Percentiles rank a stretch among this genome's conserved stretches.
Evolutionary conservation across 2,113 vertebrate genomes (phyloP).

Genomic region (Xiphophorus maculatus): DNA sequence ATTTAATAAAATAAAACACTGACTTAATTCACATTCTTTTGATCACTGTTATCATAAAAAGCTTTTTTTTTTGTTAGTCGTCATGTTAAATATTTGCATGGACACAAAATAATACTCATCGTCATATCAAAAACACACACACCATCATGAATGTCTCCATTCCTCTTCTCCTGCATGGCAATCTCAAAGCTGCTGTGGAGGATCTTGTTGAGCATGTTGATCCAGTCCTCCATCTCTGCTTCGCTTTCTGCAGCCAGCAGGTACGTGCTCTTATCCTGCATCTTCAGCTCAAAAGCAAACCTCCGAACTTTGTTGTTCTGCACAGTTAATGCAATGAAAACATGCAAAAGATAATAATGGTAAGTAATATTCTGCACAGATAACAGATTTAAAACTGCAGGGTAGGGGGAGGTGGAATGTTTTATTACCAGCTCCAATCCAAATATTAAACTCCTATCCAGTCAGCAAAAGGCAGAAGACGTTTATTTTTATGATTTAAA

Average conservation of each 20-base stretch:
- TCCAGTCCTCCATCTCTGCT: conserved; percentile 98
- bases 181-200: conserved; percentile 96
- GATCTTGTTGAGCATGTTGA: conserved; percentile 93
- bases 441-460: conserved; percentile 29
- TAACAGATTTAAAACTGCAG: conserved; percentile 26
- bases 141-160: conserved; percentile 93
- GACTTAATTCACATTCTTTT: background rate
- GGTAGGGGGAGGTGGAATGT: conserved; percentile 46
- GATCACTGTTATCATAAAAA: background rate
- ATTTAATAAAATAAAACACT: background rate
- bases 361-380: background rate
- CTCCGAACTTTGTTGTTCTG: conserved; percentile 95
- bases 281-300: conserved; percentile 98
- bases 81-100: conserved; percentile 11
- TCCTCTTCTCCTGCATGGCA: conserved; percentile 97
- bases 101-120: conserved; percentile 22
- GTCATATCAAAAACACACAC: conserved; percentile 16
- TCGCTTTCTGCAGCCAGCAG: conserved; percentile 95
- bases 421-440: conserved; percentile 53
- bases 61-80: background rate
- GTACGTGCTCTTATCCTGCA: conserved; percentile 98
- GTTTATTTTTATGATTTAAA: conserved; percentile 31
- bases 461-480: conserved; percentile 17
- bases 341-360: background rate
- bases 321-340: background rate